phyloP scores from a whole-genome alignment of 2,113 vertebrate species.

The Paratilapia polleni region DNA sequence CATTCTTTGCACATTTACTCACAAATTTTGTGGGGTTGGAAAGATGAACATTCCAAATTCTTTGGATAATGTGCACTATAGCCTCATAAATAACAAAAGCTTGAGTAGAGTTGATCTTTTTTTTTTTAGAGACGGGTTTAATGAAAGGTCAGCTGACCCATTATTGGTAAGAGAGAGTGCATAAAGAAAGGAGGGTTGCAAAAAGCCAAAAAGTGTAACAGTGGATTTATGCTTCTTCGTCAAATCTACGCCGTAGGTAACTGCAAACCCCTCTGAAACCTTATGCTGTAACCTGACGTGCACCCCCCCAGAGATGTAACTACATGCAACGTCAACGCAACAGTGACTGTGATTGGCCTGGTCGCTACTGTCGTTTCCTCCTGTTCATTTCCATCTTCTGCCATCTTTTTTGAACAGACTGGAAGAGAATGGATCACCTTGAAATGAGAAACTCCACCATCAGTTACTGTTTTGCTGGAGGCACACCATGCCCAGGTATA shows the following conservation, averaged over 20 bases:
- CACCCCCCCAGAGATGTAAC: no score
- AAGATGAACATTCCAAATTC: background rate
- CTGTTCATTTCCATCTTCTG: background rate
- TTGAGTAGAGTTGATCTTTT: background rate
- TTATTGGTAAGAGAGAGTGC: background rate
- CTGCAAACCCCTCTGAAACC: no score
- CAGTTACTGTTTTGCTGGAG: background rate
- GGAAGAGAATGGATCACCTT: background rate
- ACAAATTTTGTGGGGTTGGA: background rate
- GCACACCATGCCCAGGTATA: background rate
- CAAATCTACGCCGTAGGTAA: no score
- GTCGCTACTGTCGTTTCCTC: no score
- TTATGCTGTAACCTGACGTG: no score
- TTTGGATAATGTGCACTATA: background rate
- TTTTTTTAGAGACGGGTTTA: background rate
- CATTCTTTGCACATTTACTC: background rate
- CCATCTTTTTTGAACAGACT: background rate
- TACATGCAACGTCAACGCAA: no score
- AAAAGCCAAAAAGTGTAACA: background rate
- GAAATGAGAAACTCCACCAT: background rate
- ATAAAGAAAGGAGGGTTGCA: background rate
- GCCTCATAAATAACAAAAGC: background rate
- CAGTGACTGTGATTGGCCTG: fast-evolving
- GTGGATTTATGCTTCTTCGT: no score
- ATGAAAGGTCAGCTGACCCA: background rate